Evolutionary conservation across 2,888 invertebrate genomes (phyloP), one percentile per base, ranked within the genome.

Genomic region (Stenolophus ochropezus): DNA sequence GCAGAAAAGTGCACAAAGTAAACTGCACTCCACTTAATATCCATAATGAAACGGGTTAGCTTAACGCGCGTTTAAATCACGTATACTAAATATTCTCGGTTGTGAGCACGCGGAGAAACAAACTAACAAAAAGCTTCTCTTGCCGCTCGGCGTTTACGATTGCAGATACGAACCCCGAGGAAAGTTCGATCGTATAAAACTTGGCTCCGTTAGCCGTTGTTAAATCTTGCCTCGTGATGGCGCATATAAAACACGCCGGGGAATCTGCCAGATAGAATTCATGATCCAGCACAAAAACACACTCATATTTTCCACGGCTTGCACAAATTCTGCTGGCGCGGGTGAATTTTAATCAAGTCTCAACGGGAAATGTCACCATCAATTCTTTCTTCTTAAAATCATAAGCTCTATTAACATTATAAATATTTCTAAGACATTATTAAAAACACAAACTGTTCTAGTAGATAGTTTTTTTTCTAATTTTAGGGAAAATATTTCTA

Each of bases 181-280:
- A 65, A 49, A 65, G 71, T 71, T 71, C 65, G 79, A 79, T 79
- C 79, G 79, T 79, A 79, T 79, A 79, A 79, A 79, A 79, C 27
- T 79, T 79, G 51, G 71, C 79, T 23, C 53, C 58, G 77, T 61
- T 77, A 42, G 58, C 79, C 71, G 79, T 79, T 79, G 79, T 79
- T 79, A 79, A 79, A 79, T 79, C 79, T 53, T 71, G 79, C 27
- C 79, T 69, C 79, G 79, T 79, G 79, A 79, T 79, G 79, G 71
- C 71, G 79, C 79, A 79, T 79, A 79, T 79, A 79, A 79, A 79
- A 71, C 79, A 53, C 33, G 11, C 33, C 11, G 11, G 14, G 25
- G 61, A 23, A 21, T 56, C 18, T 21, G 21, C 21, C 56, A 8
- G 56, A 42, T 42, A 42, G 33, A 42, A 42, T 42, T 42, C 33